phyloP scores from a whole-genome alignment of 2,113 vertebrate species.

The Cacatua alba region DNA sequence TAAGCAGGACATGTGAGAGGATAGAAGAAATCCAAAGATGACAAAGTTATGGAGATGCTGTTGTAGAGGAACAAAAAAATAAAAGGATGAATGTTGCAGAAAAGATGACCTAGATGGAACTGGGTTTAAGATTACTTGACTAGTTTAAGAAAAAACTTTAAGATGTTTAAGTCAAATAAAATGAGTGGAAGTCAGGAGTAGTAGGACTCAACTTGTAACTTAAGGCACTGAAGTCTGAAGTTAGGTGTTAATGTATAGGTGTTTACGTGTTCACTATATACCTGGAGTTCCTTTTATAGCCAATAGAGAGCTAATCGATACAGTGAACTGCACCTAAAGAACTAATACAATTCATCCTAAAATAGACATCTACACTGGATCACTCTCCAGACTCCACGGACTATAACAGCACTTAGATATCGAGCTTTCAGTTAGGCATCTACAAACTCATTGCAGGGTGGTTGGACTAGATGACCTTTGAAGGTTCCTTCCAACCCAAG shows the following conservation, averaged over 20 bases:
- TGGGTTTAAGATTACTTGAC: not conserved
- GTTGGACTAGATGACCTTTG: too few species aligned
- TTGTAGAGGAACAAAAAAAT: not conserved
- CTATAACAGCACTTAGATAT: not conserved
- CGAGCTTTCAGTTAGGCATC: not conserved
- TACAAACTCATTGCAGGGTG: not conserved
- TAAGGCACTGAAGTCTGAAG: not conserved
- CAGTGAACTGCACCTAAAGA: not conserved
- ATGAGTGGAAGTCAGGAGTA: not conserved
- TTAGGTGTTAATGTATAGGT: not conserved
- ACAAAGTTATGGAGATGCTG: not conserved
- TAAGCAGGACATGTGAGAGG: not conserved
- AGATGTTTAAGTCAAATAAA: not conserved
- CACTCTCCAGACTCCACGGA: not conserved
- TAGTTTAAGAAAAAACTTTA: not conserved
- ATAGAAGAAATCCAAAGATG: not conserved
- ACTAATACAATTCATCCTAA: not conserved
- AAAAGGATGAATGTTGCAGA: not conserved
- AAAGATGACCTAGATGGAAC: not conserved
- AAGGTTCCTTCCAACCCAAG: too few species aligned
- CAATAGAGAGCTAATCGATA: not conserved
- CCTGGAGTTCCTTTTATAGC: not conserved
- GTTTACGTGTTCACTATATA: not conserved
- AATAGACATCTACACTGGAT: not conserved
- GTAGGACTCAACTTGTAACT: not conserved